These are phyloP conservation scores for Oreochromis aureus DNA, from an alignment of 2,113 vertebrate species.

Conservation along the genomic window DNA sequence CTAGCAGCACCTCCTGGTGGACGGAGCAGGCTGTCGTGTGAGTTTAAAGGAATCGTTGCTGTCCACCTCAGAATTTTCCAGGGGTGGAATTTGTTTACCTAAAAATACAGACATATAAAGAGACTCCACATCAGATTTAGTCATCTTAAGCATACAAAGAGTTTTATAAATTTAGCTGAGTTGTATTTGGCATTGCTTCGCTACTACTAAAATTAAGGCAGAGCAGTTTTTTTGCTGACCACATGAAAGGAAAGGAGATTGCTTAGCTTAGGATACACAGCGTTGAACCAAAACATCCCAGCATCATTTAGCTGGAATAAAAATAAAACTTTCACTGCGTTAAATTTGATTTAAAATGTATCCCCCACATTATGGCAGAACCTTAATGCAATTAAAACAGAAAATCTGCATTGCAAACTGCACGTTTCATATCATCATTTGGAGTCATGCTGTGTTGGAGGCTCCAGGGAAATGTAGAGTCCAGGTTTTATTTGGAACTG, in stretches of 20 bases:
- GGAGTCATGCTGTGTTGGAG: background rate
- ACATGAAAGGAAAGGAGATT: background rate
- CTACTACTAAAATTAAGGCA: background rate
- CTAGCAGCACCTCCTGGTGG: conserved; percentile 86
- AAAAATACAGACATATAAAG: conserved; percentile 18
- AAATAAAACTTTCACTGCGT: background rate
- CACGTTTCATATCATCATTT: background rate
- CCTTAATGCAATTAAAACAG: background rate
- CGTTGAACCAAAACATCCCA: background rate
- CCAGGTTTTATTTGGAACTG: background rate
- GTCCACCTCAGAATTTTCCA: conserved; percentile 85
- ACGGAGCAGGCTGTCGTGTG: conserved; percentile 68
- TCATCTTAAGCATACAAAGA: background rate
- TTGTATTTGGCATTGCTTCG: background rate
- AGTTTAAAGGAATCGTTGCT: conserved; percentile 86
- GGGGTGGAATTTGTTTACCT: conserved; percentile 92
- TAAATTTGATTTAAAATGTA: background rate
- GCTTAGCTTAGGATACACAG: background rate
- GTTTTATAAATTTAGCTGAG: background rate
- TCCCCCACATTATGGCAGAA: background rate
- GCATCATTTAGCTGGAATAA: background rate
- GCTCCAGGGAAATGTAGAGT: rapidly evolving
- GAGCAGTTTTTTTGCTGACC: background rate
- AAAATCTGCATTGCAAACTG: background rate
- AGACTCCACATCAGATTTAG: background rate